A percentile compares a stretch with the other conserved stretches of the same genome.
Conservation (phyloP, 1,140 invertebrate species). For the Trichonephila inaurata region DNA sequence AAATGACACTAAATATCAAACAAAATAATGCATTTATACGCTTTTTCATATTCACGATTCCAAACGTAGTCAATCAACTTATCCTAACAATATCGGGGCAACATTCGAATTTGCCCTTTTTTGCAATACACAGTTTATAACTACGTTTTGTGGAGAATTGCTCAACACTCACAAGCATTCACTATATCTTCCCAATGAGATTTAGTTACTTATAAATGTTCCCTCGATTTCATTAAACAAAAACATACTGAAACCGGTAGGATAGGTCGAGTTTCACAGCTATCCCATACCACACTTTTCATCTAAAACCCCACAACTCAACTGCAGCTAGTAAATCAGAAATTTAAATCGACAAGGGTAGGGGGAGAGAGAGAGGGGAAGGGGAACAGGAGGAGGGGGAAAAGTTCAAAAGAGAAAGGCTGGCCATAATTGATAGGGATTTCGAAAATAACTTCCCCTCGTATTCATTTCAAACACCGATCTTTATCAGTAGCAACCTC, state of each 20-base stretch:
- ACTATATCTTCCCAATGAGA: not conserved
- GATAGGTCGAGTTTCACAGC: not conserved
- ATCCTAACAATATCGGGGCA: too few species aligned
- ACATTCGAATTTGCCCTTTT: too few species aligned
- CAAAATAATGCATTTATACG: too few species aligned
- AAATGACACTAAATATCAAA: too few species aligned
- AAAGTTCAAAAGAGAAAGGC: not conserved
- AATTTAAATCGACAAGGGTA: constrained; percentile 67
- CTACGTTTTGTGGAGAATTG: too few species aligned
- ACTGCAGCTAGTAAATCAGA: constrained; percentile 60
- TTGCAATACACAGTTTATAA: too few species aligned
- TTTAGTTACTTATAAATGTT: not conserved
- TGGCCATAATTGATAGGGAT: constrained; percentile 57
- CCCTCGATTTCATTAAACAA: not conserved
- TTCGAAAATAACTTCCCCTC: constrained; percentile 60
- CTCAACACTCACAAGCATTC: too few species aligned
- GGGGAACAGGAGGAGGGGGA: not conserved
- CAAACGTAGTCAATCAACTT: too few species aligned
- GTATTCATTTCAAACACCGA: constrained; percentile 71
- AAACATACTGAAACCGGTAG: not conserved
- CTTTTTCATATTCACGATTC: too few species aligned
- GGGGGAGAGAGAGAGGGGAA: not conserved
- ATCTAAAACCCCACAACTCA: not conserved
- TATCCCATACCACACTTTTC: not conserved
- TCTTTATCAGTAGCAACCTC: constrained; percentile 42